Evolutionary conservation across 1,140 invertebrate species (phyloP).

Genomic region (Leguminivora glycinivorella): DNA sequence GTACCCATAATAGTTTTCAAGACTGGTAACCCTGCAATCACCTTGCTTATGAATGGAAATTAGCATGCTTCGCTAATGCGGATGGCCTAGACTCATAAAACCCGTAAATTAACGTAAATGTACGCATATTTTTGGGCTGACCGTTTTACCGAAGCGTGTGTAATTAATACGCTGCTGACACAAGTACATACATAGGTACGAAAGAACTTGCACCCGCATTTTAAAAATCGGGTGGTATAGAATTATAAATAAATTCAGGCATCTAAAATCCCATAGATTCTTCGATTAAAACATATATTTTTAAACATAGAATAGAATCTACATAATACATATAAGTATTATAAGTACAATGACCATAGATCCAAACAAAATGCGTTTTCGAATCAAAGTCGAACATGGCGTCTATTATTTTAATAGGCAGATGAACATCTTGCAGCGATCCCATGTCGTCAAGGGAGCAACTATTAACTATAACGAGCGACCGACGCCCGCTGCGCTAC

Average conservation of each 20-base stretch:
- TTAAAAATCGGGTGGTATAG: no score
- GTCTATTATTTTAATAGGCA: conserved; percentile 18
- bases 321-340: no score
- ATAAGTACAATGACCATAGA: neutral
- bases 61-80: conserved; percentile 3
- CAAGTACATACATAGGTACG: no score
- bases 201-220: no score
- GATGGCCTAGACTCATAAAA: conserved; percentile 12
- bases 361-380: neutral
- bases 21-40: neutral
- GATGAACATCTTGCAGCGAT: conserved; percentile 19
- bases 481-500: conserved; percentile 49
- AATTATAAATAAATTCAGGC: no score
- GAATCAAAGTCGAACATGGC: neutral
- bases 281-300: no score
- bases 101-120: neutral
- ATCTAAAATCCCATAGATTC: no score
- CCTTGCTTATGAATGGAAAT: conserved; percentile 3
- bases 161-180: neutral
- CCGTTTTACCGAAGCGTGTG: neutral
- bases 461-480: conserved; percentile 50
- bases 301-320: no score
- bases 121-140: neutral
- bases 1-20: neutral
- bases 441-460: conserved; percentile 31